These are phyloP conservation scores for Apaloderma vittatum DNA, from an alignment of 2,113 vertebrate species.

Conservation along the genomic window DNA sequence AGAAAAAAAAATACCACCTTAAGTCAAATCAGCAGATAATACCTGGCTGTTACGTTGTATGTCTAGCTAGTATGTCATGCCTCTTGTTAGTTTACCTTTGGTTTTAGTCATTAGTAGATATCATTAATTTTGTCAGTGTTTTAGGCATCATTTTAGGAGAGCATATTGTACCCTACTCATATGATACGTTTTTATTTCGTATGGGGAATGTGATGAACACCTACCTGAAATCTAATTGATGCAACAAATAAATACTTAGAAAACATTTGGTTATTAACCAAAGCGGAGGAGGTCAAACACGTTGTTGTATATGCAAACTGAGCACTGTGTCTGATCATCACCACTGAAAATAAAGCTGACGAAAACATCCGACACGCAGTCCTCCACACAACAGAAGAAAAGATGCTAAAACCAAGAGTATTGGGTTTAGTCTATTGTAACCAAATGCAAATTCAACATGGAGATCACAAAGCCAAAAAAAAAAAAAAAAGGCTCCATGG, in stretches of 20 bases:
- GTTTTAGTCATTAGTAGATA: slow-evolving; percentile 43
- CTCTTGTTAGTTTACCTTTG: slow-evolving; percentile 12
- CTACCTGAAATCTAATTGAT: neutral
- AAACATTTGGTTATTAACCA: neutral
- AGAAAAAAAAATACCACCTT: neutral
- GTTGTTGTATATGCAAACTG: neutral
- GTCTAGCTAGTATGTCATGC: slow-evolving; percentile 25
- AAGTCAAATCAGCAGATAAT: slow-evolving; percentile 17
- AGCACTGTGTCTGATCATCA: neutral
- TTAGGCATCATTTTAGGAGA: slow-evolving; percentile 33
- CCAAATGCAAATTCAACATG: neutral
- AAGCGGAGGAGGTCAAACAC: neutral
- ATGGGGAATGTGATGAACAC: neutral
- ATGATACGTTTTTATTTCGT: neutral
- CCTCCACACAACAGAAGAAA: neutral
- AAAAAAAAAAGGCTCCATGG: neutral
- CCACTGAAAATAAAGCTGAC: neutral
- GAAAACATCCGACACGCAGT: neutral
- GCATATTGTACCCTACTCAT: neutral
- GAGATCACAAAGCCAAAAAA: neutral
- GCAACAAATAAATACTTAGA: neutral
- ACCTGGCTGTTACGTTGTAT: neutral
- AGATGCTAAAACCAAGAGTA: neutral
- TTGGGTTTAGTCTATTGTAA: neutral
- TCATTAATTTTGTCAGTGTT: slow-evolving; percentile 23